Evolutionary conservation across 2,113 vertebrate genomes (phyloP).

Genomic region (Semicossyphus pulcher): DNA sequence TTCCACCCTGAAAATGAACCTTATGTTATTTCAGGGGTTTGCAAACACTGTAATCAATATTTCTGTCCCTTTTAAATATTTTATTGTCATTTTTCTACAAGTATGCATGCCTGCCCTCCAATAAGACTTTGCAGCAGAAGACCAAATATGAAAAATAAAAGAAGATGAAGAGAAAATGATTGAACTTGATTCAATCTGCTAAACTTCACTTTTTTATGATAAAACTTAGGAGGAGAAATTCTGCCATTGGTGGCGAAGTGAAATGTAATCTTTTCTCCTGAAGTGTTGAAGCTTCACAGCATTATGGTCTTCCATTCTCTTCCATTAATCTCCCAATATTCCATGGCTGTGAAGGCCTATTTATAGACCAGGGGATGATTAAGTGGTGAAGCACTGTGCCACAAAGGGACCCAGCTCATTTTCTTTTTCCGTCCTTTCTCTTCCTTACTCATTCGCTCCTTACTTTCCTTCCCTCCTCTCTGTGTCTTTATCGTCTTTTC

Average conservation of each 20-base stretch:
- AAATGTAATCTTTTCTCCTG: conserved; percentile 57
- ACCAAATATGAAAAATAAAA: conserved; percentile 3
- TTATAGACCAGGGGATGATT: conserved; percentile 79
- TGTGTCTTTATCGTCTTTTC: conserved; percentile 28
- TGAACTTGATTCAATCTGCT: conserved; percentile 29
- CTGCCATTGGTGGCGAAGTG: conserved; percentile 18
- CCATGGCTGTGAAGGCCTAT: conserved; percentile 72
- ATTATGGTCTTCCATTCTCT: conserved; percentile 67
- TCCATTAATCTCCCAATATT: conserved; percentile 80
- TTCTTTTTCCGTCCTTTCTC: conserved; percentile 58
- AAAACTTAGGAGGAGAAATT: conserved; percentile 30
- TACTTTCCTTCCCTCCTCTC: conserved; percentile 10
- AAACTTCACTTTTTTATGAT: conserved; percentile 11
- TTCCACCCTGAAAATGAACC: no score
- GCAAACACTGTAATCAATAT: conserved; percentile 6
- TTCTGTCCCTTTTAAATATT: conserved; percentile 12
- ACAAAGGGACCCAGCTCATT: conserved; percentile 76
- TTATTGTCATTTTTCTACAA: conserved; percentile 26
- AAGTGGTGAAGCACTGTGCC: conserved; percentile 73
- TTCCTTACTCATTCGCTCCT: conserved; percentile 47
- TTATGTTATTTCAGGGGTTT: no score
- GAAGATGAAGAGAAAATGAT: background rate
- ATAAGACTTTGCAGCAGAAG: background rate
- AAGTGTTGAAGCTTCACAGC: conserved; percentile 61
- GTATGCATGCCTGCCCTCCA: conserved; percentile 11